Conservation (phyloP, 2,113 vertebrate species). For the Cottus gobio region DNA sequence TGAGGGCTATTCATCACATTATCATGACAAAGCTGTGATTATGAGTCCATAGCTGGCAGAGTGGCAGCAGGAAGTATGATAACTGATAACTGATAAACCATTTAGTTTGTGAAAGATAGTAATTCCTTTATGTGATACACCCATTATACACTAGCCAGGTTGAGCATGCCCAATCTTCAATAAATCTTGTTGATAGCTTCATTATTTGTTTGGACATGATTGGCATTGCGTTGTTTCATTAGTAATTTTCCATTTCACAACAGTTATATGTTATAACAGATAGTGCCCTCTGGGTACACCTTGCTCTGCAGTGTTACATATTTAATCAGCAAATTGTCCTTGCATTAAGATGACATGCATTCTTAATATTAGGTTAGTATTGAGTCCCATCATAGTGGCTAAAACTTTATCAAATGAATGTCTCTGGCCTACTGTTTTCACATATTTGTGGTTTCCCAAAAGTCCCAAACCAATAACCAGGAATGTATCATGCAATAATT, state of each 20-base stretch:
- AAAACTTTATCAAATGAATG: background rate
- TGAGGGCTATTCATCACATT: background rate
- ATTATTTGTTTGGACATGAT: background rate
- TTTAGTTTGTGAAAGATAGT: background rate
- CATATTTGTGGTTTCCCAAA: background rate
- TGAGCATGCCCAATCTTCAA: background rate
- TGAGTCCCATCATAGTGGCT: background rate
- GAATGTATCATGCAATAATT: background rate
- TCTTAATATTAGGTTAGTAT: background rate
- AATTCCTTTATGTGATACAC: background rate
- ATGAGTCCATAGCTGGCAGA: background rate
- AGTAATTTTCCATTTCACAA: background rate
- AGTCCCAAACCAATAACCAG: background rate
- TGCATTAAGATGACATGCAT: background rate
- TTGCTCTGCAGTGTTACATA: background rate
- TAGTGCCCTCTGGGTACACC: background rate
- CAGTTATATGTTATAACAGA: no score
- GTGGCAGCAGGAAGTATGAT: background rate
- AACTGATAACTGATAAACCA: background rate
- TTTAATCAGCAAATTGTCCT: no score
- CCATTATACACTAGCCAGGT: background rate
- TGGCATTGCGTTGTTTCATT: background rate
- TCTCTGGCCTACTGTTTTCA: background rate
- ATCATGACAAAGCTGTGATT: background rate
- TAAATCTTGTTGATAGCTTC: background rate